These are phyloP conservation scores for Gonatopus flavifemur DNA, from an alignment of 1,140 invertebrate species.

Conservation along the genomic window DNA sequence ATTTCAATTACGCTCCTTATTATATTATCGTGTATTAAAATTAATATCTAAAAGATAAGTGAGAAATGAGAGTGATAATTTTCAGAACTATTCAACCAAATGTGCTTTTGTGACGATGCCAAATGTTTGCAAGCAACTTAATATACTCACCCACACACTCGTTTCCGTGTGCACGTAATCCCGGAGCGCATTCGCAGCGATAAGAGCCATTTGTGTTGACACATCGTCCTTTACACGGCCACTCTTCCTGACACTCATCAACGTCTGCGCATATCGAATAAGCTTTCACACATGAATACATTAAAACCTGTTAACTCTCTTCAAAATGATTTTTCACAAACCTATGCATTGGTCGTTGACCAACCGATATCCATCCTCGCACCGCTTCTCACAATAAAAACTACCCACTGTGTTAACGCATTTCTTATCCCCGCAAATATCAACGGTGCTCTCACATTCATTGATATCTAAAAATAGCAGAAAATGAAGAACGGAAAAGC, in stretches of 20 bases:
- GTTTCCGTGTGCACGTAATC: constrained; percentile 52
- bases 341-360: constrained; percentile 64
- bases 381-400: constrained; percentile 80
- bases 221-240: constrained; percentile 54
- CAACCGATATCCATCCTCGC: constrained; percentile 71
- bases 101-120: background rate
- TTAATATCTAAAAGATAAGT: too few species aligned
- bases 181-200: constrained; percentile 67
- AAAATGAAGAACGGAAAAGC: too few species aligned
- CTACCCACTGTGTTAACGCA: constrained; percentile 83
- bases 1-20: too few species aligned
- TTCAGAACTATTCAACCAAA: background rate
- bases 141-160: constrained; percentile 57
- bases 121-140: background rate
- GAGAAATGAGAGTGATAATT: too few species aligned
- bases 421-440: constrained; percentile 62
- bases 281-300: too few species aligned
- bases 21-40: too few species aligned
- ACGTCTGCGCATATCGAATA: constrained; percentile 59
- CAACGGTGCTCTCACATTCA: constrained; percentile 67
- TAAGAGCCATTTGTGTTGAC: constrained; percentile 61
- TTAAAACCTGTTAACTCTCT: constrained; percentile 1
- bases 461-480: constrained; percentile 69
- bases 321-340: constrained; percentile 42
- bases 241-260: constrained; percentile 66